These are phyloP conservation scores for Brachionus rotundiformis DNA, from an alignment of 1,140 invertebrate species.

Conservation along the genomic window DNA sequence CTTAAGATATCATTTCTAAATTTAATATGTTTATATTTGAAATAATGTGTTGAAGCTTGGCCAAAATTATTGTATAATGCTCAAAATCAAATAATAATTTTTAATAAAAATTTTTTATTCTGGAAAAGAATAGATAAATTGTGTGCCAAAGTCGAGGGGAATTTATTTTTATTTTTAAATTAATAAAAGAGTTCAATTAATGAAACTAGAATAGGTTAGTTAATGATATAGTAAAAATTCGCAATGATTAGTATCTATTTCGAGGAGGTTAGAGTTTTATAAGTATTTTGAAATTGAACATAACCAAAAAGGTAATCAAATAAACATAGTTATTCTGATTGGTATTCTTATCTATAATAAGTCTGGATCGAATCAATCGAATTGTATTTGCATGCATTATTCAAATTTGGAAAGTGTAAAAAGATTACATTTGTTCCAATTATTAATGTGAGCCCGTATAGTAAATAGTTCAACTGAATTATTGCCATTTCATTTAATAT, in stretches of 20 bases:
- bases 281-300: conserved; percentile 20
- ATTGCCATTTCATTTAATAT: conserved; percentile 21
- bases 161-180: neutral
- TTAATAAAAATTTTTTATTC: too few species aligned
- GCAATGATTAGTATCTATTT: conserved; percentile 3
- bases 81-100: too few species aligned
- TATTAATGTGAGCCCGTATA: conserved; percentile 1
- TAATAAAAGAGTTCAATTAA: conserved; percentile 3
- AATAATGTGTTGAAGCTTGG: neutral
- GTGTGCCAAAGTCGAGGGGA: too few species aligned
- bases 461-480: conserved; percentile 47
- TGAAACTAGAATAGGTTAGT: neutral
- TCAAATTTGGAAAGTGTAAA: conserved; percentile 1
- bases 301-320: conserved; percentile 13
- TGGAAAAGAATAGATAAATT: too few species aligned
- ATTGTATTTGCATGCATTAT: conserved; percentile 7
- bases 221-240: conserved; percentile 3
- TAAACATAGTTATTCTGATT: neutral
- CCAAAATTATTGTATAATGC: neutral
- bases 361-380: conserved; percentile 21
- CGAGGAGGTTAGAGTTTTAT: neutral
- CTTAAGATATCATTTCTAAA: neutral
- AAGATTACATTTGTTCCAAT: conserved; percentile 49
- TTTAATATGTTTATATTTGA: neutral
- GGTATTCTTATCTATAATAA: neutral